phyloP scores from a whole-genome alignment of 2,113 vertebrate species.

The Chloropsis cyanopogon region DNA sequence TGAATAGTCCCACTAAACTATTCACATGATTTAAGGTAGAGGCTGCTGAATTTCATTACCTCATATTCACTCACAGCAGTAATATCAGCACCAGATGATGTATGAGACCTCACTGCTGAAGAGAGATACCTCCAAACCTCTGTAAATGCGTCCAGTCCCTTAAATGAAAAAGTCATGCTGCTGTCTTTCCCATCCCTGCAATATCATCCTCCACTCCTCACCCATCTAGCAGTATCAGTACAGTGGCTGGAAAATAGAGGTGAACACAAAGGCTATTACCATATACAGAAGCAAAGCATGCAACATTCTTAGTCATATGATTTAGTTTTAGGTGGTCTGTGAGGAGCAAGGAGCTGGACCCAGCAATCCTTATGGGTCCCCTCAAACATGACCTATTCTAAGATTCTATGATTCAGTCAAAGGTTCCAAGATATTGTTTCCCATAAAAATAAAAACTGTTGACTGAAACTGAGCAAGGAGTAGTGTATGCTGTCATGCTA shows the following conservation, averaged over 20 bases:
- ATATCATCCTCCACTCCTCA: not conserved
- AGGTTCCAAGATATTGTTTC: not conserved
- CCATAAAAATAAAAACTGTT: not conserved
- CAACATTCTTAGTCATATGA: not conserved
- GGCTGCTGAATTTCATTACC: not conserved
- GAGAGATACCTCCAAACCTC: not conserved
- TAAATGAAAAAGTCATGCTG: not conserved
- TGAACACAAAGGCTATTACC: not conserved
- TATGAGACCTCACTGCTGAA: not conserved
- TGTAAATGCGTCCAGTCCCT: not conserved
- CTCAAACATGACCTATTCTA: not conserved
- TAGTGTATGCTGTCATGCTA: not conserved
- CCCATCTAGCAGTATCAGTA: not conserved
- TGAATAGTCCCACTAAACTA: not conserved
- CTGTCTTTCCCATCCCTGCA: not conserved
- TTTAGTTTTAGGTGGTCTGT: not conserved
- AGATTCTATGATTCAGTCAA: not conserved
- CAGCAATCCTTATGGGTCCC: not conserved
- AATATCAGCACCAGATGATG: not conserved
- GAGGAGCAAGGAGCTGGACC: not conserved
- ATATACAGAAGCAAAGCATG: rapidly evolving
- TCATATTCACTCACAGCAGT: not conserved
- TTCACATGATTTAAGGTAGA: not conserved
- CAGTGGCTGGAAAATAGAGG: not conserved
- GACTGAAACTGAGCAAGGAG: not conserved